A percentile compares a stretch with the other conserved stretches of the same genome.
These are phyloP conservation scores for Sebastes kiyomatsui DNA, from an alignment of 2,797 vertebrate genomes.

Conservation along the genomic window DNA sequence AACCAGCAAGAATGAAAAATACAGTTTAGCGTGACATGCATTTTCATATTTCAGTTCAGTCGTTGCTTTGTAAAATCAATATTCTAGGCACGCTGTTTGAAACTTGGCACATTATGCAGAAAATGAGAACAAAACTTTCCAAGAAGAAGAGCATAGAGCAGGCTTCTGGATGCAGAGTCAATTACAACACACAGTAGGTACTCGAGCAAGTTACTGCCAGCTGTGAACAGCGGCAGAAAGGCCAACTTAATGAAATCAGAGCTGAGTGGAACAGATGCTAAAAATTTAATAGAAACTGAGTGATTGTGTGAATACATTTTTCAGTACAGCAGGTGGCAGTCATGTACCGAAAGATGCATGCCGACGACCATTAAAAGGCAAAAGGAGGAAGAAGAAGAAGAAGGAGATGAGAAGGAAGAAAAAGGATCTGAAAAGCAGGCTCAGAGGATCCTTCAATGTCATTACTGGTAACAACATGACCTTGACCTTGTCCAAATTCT, in stretches of 20 bases:
- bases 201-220: background rate
- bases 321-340: constrained; percentile 59
- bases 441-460: constrained; percentile 38
- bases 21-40: background rate
- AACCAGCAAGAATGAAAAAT: background rate
- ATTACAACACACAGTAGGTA: background rate
- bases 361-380: background rate
- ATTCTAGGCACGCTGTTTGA: background rate
- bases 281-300: background rate
- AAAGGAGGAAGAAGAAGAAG: background rate
- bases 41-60: background rate
- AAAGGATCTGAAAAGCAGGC: background rate
- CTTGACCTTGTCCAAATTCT: background rate
- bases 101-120: background rate
- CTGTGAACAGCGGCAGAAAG: constrained; percentile 2
- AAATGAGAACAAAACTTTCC: background rate
- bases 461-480: background rate
- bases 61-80: background rate
- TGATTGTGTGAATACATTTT: background rate
- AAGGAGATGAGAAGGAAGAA: background rate
- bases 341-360: constrained; percentile 7
- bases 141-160: background rate
- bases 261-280: background rate
- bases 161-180: background rate
- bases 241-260: background rate